Evolutionary conservation across 2,113 vertebrate species (phyloP).

Genomic region (Cephalopholis sonnerati): DNA sequence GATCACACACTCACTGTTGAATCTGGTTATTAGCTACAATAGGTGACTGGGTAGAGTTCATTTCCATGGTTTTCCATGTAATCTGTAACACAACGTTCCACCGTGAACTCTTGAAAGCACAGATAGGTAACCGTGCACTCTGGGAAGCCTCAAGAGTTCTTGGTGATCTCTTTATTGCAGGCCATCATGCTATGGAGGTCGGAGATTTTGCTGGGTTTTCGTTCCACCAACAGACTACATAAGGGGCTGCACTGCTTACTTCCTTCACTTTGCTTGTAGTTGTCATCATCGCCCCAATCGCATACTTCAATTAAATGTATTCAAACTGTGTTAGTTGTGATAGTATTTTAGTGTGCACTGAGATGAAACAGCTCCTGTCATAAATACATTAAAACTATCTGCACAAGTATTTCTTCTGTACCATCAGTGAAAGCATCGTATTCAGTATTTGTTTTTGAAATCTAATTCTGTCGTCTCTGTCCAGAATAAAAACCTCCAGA

Average conservation of each 20-base stretch:
- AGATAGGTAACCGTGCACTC: not conserved
- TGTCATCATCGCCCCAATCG: not conserved
- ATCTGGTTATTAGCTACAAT: not conserved
- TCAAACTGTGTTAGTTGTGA: not conserved
- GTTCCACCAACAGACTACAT: not conserved
- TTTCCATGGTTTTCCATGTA: not conserved
- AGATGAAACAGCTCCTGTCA: not conserved
- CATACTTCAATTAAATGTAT: not conserved
- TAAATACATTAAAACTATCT: not conserved
- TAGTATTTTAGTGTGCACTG: not conserved
- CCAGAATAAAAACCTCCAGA: constrained; percentile 14
- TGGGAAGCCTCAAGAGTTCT: not conserved
- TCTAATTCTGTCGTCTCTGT: not conserved
- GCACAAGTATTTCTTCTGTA: not conserved
- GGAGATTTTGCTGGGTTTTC: not conserved
- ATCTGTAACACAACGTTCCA: not conserved
- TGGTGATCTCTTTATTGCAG: not conserved
- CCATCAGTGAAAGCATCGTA: not conserved
- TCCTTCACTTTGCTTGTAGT: not conserved
- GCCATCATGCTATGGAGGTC: not conserved
- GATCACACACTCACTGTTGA: constrained; percentile 8
- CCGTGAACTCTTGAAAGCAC: not conserved
- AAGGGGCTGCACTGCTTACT: not conserved
- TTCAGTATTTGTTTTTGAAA: not conserved
- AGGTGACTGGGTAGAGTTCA: not conserved